A percentile compares a stretch with the other conserved stretches of the same genome.
Evolutionary conservation across 2,797 vertebrate genomes (phyloP).

Genomic region (Bovichtus variegatus): DNA sequence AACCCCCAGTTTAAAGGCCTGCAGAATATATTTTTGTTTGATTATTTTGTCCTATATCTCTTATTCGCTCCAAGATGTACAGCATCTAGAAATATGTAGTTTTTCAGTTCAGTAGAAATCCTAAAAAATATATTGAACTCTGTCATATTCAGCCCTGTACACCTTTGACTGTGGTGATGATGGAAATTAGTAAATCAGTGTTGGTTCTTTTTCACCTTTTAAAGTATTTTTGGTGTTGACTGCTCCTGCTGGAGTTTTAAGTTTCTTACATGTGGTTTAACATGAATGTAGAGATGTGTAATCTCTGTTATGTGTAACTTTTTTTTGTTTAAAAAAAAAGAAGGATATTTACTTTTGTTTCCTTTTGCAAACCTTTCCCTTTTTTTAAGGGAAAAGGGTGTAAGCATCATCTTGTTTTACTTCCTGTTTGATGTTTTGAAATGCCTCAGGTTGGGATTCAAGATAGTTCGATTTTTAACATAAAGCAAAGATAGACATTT

Average conservation of each 20-base stretch:
- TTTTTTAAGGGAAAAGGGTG: conserved; percentile 35
- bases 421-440: conserved; percentile 47
- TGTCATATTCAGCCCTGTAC: conserved; percentile 11
- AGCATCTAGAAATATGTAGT: conserved; percentile 12
- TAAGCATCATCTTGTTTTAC: conserved; percentile 45
- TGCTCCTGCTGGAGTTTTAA: conserved; percentile 56
- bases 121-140: background rate
- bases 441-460: conserved; percentile 44
- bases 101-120: conserved; percentile 6
- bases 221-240: conserved; percentile 24
- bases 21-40: conserved; percentile 6
- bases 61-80: background rate
- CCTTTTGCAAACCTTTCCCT: conserved; percentile 22
- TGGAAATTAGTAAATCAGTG: background rate
- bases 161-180: conserved; percentile 17
- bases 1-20: background rate
- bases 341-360: conserved; percentile 9
- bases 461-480: conserved; percentile 50
- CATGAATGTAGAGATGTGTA: conserved; percentile 72
- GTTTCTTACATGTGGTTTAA: conserved; percentile 64
- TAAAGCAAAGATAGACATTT: conserved; percentile 34
- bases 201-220: conserved; percentile 31
- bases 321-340: conserved; percentile 36
- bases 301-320: conserved; percentile 55
- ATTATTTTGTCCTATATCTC: background rate